These are phyloP conservation scores for Coturnix japonica DNA, from an alignment of 2,113 vertebrate species.

Conservation along the genomic window DNA sequence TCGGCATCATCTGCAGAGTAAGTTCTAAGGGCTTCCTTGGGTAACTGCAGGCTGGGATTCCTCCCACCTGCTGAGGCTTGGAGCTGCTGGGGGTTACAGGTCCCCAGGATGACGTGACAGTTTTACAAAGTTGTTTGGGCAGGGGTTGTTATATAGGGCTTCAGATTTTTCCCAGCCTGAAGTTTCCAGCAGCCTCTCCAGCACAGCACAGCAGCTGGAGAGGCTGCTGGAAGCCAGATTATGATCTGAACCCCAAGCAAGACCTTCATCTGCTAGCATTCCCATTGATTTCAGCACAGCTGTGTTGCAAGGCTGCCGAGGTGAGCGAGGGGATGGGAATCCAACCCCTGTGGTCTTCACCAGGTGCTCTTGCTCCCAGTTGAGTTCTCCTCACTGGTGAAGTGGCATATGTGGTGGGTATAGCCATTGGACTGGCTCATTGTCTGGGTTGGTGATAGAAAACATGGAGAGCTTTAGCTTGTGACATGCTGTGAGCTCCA, in stretches of 20 bases:
- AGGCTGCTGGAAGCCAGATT: neutral
- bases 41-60: accelerated
- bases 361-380: neutral
- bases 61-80: accelerated
- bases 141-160: neutral
- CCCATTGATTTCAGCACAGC: neutral
- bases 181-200: neutral
- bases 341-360: neutral
- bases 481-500: neutral
- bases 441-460: neutral
- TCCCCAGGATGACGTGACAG: neutral
- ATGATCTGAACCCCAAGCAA: neutral
- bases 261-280: neutral
- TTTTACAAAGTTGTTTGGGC: neutral
- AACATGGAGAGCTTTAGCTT: neutral
- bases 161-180: neutral
- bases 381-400: accelerated
- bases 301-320: neutral
- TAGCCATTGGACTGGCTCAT: neutral
- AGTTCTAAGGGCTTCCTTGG: neutral
- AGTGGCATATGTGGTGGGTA: accelerated
- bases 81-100: accelerated
- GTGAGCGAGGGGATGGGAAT: constrained; percentile 8
- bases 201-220: neutral
- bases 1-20: neutral